phyloP scores from a whole-genome alignment of 2,888 invertebrate genomes.

The Amiota mariae region DNA sequence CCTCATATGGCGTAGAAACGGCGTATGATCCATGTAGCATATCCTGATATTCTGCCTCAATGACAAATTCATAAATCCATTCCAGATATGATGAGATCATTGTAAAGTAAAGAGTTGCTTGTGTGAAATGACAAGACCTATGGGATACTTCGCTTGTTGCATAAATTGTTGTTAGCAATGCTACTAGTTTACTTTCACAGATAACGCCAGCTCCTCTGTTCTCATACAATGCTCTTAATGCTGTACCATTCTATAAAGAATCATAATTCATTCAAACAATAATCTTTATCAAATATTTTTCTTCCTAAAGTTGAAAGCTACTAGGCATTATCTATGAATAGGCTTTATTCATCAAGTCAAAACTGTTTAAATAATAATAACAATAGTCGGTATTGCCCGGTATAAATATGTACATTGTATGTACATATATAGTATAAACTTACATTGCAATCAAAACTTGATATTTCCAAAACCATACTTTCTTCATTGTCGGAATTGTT shows the following conservation, averaged over 20 bases:
- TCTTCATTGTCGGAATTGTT: neutral
- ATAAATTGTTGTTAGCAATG: neutral
- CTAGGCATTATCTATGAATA: neutral
- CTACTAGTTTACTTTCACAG: conserved; percentile 1
- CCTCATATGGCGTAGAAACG: neutral
- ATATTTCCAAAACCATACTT: neutral
- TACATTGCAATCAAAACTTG: neutral
- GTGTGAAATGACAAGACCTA: neutral
- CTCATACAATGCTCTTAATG: neutral
- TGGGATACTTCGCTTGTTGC: neutral
- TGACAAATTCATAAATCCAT: conserved; percentile 6
- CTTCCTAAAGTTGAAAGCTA: neutral
- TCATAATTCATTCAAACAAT: neutral
- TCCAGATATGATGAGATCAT: neutral
- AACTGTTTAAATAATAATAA: too few species aligned
- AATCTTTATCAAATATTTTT: neutral
- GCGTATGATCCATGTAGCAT: neutral
- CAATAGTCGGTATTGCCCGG: neutral
- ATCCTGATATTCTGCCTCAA: neutral
- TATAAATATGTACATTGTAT: neutral
- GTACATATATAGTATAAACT: neutral
- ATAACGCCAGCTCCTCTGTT: neutral
- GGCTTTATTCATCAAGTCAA: neutral
- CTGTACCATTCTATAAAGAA: neutral
- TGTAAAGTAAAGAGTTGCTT: neutral